Evolutionary conservation across 2,888 invertebrate genomes (phyloP).

Genomic region (Argyra leucocephala): DNA sequence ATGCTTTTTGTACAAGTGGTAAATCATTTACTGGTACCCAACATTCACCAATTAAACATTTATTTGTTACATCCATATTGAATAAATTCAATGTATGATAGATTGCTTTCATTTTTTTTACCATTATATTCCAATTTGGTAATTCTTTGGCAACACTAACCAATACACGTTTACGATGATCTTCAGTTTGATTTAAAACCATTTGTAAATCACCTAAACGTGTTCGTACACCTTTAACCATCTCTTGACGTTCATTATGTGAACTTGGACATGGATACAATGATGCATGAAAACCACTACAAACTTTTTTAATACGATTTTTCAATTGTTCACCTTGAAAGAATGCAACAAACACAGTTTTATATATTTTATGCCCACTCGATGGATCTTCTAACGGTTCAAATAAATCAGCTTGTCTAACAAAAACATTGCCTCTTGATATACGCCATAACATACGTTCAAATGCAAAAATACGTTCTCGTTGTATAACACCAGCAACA

Average conservation of each 20-base stretch:
- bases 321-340: constrained; percentile 81
- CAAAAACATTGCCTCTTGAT: constrained; percentile 75
- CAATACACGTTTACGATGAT: constrained; percentile 72
- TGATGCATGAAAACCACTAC: constrained; percentile 76
- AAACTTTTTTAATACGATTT: constrained; percentile 77
- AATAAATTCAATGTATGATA: constrained; percentile 89
- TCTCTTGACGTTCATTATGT: constrained; percentile 65
- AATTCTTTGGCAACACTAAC: constrained; percentile 71
- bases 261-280: constrained; percentile 80
- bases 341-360: constrained; percentile 72
- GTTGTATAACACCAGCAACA: constrained; percentile 73
- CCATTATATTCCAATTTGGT: constrained; percentile 72
- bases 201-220: constrained; percentile 70
- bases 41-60: constrained; percentile 81
- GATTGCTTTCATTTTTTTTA: constrained; percentile 83
- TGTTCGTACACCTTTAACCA: constrained; percentile 72
- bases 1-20: constrained; percentile 61
- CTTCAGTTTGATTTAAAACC: constrained; percentile 70
- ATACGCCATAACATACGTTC: constrained; percentile 83
- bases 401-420: constrained; percentile 68
- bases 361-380: constrained; percentile 58
- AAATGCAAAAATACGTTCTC: constrained; percentile 72
- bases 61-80: constrained; percentile 82
- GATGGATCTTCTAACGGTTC: constrained; percentile 64
- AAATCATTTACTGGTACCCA: constrained; percentile 73